Evolutionary conservation across 2,797 vertebrate species (phyloP).

Genomic region (Geotria australis): DNA sequence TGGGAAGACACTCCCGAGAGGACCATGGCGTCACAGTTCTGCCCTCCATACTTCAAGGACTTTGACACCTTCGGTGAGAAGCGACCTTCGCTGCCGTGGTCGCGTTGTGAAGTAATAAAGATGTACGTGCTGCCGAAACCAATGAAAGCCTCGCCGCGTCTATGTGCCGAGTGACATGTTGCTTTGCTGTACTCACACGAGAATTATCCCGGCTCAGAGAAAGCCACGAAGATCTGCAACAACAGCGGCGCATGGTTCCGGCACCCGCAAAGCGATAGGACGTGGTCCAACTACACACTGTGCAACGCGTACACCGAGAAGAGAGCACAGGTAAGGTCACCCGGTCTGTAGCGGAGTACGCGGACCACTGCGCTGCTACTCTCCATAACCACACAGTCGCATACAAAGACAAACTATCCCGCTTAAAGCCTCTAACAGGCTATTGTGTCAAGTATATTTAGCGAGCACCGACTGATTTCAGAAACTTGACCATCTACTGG

Average conservation of each 20-base stretch:
- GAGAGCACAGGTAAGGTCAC: constrained; percentile 35
- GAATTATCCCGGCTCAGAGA: constrained; percentile 18
- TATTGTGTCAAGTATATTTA: no score
- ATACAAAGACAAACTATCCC: no score
- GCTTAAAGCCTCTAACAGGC: no score
- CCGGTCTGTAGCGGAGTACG: no score
- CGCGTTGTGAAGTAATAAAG: neutral
- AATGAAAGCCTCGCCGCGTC: neutral
- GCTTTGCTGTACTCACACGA: constrained; percentile 1
- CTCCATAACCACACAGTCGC: no score
- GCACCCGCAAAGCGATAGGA: constrained; percentile 67
- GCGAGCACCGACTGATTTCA: no score
- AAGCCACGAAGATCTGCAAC: constrained; percentile 57
- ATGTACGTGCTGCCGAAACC: neutral
- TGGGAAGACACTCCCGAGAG: constrained; percentile 72
- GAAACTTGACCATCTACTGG: no score
- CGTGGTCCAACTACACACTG: constrained; percentile 83
- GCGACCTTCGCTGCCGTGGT: neutral
- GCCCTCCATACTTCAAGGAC: constrained; percentile 65
- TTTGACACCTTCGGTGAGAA: constrained; percentile 57
- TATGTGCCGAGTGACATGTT: neutral
- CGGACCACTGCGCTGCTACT: no score
- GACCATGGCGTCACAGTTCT: constrained; percentile 28
- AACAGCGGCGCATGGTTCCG: constrained; percentile 63
- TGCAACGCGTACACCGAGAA: constrained; percentile 56